A percentile compares a stretch with the other conserved stretches of the same genome.
Evolutionary conservation across 53 echinoderm and acorn worm genomes (phyloP).

Genomic region (Astropecten irregularis): DNA sequence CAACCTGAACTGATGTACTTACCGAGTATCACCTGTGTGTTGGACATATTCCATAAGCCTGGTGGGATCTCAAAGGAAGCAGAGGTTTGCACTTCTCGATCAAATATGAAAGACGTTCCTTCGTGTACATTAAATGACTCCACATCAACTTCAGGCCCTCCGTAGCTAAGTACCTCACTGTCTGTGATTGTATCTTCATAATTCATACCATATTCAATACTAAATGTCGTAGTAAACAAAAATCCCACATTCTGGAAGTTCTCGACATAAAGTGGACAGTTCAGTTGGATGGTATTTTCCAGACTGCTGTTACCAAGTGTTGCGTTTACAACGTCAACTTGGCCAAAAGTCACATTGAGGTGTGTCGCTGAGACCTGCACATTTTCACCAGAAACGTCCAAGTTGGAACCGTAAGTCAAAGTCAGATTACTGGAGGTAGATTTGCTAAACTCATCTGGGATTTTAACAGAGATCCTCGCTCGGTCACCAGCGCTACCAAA

Average conservation of each 20-base stretch:
- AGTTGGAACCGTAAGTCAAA: conserved; percentile 11
- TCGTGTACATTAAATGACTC: not conserved
- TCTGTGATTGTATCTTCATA: not conserved
- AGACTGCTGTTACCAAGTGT: conserved; percentile 13
- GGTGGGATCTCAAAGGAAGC: conserved; percentile 20
- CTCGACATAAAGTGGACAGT: conserved; percentile 6
- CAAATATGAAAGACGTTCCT: conserved; percentile 15
- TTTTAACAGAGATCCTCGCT: not conserved
- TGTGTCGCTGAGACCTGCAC: not conserved
- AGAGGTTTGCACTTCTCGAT: conserved; percentile 36
- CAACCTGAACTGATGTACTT: no score
- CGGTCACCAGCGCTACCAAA: conserved; percentile 14
- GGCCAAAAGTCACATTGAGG: conserved; percentile 16
- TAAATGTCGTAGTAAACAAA: conserved; percentile 6
- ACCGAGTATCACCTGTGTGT: conserved; percentile 24
- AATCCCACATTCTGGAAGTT: conserved; percentile 2
- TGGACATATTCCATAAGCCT: conserved; percentile 36
- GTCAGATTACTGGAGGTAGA: not conserved
- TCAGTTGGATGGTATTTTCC: conserved; percentile 7
- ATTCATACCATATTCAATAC: conserved; percentile 8
- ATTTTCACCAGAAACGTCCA: not conserved
- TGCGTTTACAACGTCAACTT: conserved; percentile 12
- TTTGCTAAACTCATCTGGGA: conserved; percentile 17
- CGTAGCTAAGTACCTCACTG: conserved; percentile 13
- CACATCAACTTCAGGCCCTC: conserved; percentile 48